Evolutionary conservation across 2,888 invertebrate genomes (phyloP), one percentile per base, ranked within the genome.

Genomic region (Xanthia togata): DNA sequence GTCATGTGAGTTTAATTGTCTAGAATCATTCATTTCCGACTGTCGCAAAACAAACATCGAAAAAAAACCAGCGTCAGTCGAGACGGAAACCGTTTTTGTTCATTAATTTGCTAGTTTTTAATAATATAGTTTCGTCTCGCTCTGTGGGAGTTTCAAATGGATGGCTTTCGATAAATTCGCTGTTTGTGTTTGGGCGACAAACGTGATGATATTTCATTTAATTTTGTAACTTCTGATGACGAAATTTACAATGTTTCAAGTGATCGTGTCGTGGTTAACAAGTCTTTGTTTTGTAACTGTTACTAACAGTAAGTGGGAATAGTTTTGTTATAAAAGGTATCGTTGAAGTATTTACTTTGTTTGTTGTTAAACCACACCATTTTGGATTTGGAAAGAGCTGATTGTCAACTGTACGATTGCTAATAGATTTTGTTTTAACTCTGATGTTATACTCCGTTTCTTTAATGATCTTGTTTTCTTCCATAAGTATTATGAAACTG

Each of bases 1-100:
- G 31, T 70, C 60, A 73, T 53, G 63, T 78, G 31, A 72, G 60
- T 72, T 79, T 76, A 50, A 11, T 70, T 75, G 64, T 76, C 47
- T 78, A 70, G 57, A 74, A 78, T 79, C 70, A 38, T 72, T 79
- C 4, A 64, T 80, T 70, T 73, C 73, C 62, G 67, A 77, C 53
- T 65, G 77, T 82, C 70, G 50, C 78, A 55, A 67, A 82, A 74
- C 77, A 71, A 81, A 74, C 60, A 69, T 71, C 14, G 53, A 76
- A 74, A 60, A 82, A 67, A 82, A 70, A 73, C 47, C 38, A 17
- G 67, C 68, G 69, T 75, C 76, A 70, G 70, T 79, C 55, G 78
- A 87, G 84, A 87, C 89, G 89, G 86, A 90, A 90, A 83, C 84
- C 78, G 86, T 88, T 89, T 89, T 89, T 89, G 87, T 87, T 89